Conservation (phyloP, 2,113 vertebrate genomes). For the Sorex araneus region DNA sequence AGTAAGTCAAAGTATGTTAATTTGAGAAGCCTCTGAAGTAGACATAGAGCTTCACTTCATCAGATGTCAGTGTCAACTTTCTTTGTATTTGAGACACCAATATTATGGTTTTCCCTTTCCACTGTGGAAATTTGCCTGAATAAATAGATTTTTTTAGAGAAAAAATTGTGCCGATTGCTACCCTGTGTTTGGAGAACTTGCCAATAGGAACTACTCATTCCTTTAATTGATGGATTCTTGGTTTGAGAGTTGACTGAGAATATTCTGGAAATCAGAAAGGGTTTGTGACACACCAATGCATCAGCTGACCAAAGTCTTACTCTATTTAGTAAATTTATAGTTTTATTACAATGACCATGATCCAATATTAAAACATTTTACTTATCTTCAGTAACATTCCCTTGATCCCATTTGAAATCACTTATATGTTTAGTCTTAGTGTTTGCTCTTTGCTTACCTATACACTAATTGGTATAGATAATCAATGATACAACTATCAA, state of each 20-base stretch:
- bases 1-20: not conserved
- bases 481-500: not conserved
- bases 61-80: not conserved
- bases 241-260: not conserved
- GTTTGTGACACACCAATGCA: not conserved
- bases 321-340: not conserved
- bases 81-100: not conserved
- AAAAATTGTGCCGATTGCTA: not conserved
- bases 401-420: not conserved
- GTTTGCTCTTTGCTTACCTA: not conserved
- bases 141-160: slow-evolving; percentile 8
- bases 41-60: slow-evolving; percentile 30
- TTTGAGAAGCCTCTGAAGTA: not conserved
- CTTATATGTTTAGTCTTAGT: not conserved
- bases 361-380: not conserved
- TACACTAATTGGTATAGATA: not conserved
- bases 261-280: not conserved
- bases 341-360: not conserved
- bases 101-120: not conserved
- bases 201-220: not conserved
- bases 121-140: not conserved
- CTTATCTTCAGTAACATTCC: not conserved
- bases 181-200: not conserved
- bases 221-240: not conserved
- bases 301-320: not conserved